These are phyloP conservation scores for Lacerta agilis DNA, from an alignment of 2,797 vertebrate genomes.

Conservation along the genomic window DNA sequence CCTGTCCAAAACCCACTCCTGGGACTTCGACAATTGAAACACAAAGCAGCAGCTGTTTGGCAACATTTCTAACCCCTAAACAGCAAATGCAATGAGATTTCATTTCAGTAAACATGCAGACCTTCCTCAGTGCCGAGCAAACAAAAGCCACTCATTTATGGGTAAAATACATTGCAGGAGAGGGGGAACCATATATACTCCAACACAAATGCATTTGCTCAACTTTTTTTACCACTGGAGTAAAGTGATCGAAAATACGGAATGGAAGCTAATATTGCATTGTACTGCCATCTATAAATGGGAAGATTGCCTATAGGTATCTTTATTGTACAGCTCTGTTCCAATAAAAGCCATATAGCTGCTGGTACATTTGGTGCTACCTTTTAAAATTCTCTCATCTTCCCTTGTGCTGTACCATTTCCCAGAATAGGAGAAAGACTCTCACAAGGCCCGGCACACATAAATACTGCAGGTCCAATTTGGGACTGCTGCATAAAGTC, in stretches of 20 bases:
- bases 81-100: slow-evolving; percentile 72
- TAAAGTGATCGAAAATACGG: slow-evolving; percentile 11
- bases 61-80: slow-evolving; percentile 73
- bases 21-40: slow-evolving; percentile 68
- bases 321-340: not conserved
- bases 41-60: slow-evolving; percentile 81
- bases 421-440: not conserved
- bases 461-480: not conserved
- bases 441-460: not conserved
- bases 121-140: slow-evolving; percentile 49
- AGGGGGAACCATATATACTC: not conserved
- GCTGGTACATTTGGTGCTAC: not conserved
- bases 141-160: slow-evolving; percentile 66
- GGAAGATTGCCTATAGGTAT: not conserved
- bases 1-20: slow-evolving; percentile 67
- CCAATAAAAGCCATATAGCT: not conserved
- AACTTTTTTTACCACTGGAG: slow-evolving; percentile 46
- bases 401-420: not conserved
- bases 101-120: slow-evolving; percentile 68
- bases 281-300: not conserved
- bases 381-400: not conserved
- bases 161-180: not conserved
- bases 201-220: not conserved
- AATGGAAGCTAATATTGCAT: slow-evolving; percentile 27
- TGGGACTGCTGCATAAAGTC: not conserved